phyloP scores from a whole-genome alignment of 2,113 vertebrate genomes.

The Martes martes region DNA sequence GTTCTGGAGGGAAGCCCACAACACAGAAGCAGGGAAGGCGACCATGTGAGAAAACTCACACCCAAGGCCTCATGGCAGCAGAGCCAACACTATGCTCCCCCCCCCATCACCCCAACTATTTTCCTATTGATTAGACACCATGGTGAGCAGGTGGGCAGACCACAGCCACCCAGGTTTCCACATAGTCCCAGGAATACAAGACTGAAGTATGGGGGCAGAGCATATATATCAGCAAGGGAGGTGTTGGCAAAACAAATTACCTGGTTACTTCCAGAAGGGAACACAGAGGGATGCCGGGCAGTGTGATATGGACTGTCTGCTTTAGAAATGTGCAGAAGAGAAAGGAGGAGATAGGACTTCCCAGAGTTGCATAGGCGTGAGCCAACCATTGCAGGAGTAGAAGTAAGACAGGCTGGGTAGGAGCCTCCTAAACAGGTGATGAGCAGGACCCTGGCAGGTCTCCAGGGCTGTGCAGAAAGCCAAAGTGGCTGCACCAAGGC shows the following conservation, averaged over 20 bases:
- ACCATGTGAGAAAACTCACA: background rate
- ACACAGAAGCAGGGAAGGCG: background rate
- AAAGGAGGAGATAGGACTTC: background rate
- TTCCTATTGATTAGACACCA: background rate
- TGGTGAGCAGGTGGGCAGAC: background rate
- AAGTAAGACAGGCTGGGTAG: background rate
- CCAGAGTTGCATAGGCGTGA: background rate
- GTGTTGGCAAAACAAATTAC: background rate
- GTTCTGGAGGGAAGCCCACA: background rate
- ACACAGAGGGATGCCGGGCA: background rate
- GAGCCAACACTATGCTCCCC: background rate
- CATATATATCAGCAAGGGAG: background rate
- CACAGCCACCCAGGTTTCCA: background rate
- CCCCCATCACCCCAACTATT: background rate
- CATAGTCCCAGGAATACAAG: background rate
- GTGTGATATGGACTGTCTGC: background rate
- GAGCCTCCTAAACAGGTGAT: background rate
- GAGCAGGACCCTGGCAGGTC: background rate
- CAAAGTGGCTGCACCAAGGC: background rate
- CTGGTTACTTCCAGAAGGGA: background rate
- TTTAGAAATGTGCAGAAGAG: constrained; percentile 12
- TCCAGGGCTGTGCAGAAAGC: background rate
- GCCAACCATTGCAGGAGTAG: background rate
- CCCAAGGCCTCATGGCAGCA: background rate
- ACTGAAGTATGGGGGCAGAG: background rate